phyloP scores from a whole-genome alignment of 2,797 vertebrate genomes.

The Meda fulgida region DNA sequence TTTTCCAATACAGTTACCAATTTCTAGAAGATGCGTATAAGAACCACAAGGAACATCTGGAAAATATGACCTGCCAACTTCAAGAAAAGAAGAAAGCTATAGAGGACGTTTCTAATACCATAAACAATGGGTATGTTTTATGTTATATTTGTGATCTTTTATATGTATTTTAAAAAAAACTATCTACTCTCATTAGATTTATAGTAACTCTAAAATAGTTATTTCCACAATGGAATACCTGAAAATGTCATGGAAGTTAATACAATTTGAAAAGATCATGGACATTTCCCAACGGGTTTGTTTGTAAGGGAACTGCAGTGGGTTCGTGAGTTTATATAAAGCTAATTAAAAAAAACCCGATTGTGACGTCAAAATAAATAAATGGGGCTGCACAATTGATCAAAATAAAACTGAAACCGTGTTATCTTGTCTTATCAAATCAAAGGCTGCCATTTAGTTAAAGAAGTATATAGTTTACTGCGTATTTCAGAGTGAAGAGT shows the following conservation, averaged over 20 bases:
- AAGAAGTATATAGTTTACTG: background rate
- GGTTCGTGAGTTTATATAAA: background rate
- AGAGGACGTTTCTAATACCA: conserved; percentile 91
- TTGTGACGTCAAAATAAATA: background rate
- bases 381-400: background rate
- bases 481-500: background rate
- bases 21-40: conserved; percentile 98
- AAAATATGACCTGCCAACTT: conserved; percentile 92
- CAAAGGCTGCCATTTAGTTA: too few relatives aligned
- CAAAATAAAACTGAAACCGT: background rate
- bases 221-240: background rate
- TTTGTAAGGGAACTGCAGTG: background rate
- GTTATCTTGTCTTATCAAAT: background rate
- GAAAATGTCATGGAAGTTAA: background rate
- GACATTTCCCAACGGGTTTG: too few relatives aligned
- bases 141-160: background rate
- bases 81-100: conserved; percentile 96
- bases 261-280: background rate
- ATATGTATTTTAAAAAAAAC: background rate
- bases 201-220: background rate
- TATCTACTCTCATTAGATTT: background rate
- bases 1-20: conserved; percentile 81
- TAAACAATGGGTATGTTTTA: conserved; percentile 86
- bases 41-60: conserved; percentile 95
- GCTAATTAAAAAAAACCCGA: background rate